phyloP scores from a whole-genome alignment of 2,113 vertebrate genomes.

The Romanogobio albipinnatus region DNA sequence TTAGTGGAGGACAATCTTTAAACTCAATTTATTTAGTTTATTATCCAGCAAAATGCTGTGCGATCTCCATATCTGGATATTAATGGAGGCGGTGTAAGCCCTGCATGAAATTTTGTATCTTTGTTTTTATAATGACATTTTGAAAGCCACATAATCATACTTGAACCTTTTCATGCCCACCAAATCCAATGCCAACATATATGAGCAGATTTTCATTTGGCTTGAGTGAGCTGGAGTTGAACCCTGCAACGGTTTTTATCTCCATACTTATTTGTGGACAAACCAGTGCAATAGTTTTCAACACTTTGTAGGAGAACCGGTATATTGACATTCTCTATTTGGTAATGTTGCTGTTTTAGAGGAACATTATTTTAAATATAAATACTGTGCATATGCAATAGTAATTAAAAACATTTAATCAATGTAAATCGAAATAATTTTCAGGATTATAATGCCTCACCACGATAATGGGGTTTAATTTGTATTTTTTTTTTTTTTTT shows the following conservation, averaged over 20 bases:
- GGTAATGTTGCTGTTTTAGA: slow-evolving; percentile 29
- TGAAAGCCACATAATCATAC: slow-evolving; percentile 7
- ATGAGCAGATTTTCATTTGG: slow-evolving; percentile 32
- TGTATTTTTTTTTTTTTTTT: neutral
- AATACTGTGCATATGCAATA: slow-evolving; percentile 50
- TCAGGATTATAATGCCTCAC: slow-evolving; percentile 19
- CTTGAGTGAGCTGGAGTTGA: slow-evolving; percentile 34
- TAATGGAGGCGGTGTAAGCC: slow-evolving; percentile 29
- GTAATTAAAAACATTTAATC: slow-evolving; percentile 37
- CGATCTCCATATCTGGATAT: slow-evolving; percentile 3
- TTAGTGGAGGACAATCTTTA: slow-evolving; percentile 53
- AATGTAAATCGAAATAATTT: neutral
- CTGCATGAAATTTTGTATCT: slow-evolving; percentile 34
- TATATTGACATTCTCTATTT: slow-evolving; percentile 40
- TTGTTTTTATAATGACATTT: slow-evolving; percentile 28
- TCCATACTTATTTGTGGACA: slow-evolving; percentile 38
- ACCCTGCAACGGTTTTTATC: slow-evolving; percentile 32
- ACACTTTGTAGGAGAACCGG: slow-evolving; percentile 36
- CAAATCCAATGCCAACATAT: slow-evolving; percentile 9
- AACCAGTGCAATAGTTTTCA: slow-evolving; percentile 63
- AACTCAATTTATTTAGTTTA: slow-evolving; percentile 29
- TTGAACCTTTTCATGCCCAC: slow-evolving; percentile 33
- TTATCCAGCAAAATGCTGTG: slow-evolving; percentile 44
- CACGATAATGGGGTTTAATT: neutral
- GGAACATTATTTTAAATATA: slow-evolving; percentile 23